These are phyloP conservation scores for Drosophila gunungcola DNA, from an alignment of 1,140 invertebrate genomes.

Conservation along the genomic window DNA sequence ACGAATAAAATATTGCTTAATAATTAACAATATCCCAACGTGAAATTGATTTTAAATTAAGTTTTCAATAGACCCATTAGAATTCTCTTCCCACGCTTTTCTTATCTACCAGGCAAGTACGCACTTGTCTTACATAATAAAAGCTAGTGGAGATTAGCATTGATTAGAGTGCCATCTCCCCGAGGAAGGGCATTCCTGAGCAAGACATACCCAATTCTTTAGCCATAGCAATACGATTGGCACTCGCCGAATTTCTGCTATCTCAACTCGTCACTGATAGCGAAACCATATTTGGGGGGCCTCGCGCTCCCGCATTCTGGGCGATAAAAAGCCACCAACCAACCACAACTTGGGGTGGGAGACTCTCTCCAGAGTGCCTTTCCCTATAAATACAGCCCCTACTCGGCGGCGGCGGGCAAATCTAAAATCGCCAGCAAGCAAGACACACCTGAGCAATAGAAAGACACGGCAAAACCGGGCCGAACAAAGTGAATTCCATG, in stretches of 20 bases:
- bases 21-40: too few species aligned
- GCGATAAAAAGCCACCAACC: constrained; percentile 37
- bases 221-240: constrained; percentile 17
- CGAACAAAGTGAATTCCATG: constrained; percentile 70
- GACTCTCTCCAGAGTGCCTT: constrained; percentile 11
- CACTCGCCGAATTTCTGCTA: constrained; percentile 40
- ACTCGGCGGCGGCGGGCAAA: constrained; percentile 37
- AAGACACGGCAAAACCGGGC: constrained; percentile 54
- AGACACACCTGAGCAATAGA: constrained; percentile 42
- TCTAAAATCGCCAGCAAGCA: constrained; percentile 49
- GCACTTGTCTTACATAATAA: constrained; percentile 24
- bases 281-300: not conserved
- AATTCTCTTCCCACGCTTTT: constrained; percentile 11
- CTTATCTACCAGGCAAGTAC: constrained; percentile 9
- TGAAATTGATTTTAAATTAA: too few species aligned
- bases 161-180: constrained; percentile 7
- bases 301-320: constrained; percentile 16
- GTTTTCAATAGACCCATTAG: not conserved
- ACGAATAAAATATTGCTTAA: not conserved
- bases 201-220: not conserved
- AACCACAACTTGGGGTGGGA: constrained; percentile 1
- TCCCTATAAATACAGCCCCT: constrained; percentile 58
- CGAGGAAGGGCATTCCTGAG: constrained; percentile 12
- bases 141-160: constrained; percentile 19
- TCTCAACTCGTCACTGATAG: constrained; percentile 45